Conservation (phyloP, 2,113 vertebrate species). For the Istiophorus platypterus region DNA sequence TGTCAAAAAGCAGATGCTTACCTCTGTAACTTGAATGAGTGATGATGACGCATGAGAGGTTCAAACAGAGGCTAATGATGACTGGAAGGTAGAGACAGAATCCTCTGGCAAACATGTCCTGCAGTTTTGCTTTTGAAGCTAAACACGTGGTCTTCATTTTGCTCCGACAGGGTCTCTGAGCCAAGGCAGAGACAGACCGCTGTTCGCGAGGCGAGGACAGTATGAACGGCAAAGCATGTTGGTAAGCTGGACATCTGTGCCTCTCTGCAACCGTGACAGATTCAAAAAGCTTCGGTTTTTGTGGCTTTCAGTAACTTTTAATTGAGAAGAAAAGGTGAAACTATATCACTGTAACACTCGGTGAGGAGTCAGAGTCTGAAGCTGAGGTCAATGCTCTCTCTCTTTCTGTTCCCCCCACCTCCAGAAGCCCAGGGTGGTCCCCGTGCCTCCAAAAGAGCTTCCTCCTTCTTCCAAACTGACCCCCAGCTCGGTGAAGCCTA, state of each 20-base stretch:
- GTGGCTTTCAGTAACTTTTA: background rate
- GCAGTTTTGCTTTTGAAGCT: background rate
- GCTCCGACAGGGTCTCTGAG: conserved; percentile 32
- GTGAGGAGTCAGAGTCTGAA: background rate
- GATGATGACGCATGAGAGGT: too few species aligned
- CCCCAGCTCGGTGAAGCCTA: background rate
- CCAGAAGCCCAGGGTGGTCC: conserved; percentile 47
- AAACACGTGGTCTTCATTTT: background rate
- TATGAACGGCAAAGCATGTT: conserved; percentile 50
- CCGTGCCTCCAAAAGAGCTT: background rate
- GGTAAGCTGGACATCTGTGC: conserved; percentile 33
- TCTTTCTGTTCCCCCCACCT: background rate
- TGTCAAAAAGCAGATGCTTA: too few species aligned
- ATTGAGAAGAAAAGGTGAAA: background rate
- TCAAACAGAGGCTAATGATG: background rate
- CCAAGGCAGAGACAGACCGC: conserved; percentile 34
- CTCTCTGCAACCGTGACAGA: background rate
- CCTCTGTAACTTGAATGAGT: too few species aligned
- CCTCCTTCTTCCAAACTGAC: background rate
- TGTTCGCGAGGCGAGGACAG: conserved; percentile 70
- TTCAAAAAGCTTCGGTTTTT: background rate
- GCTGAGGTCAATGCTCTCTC: background rate
- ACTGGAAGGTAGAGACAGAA: background rate
- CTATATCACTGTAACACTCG: background rate
- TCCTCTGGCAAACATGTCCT: background rate